phyloP scores from a whole-genome alignment of 2,797 vertebrate species.

The Ciconia nigra region DNA sequence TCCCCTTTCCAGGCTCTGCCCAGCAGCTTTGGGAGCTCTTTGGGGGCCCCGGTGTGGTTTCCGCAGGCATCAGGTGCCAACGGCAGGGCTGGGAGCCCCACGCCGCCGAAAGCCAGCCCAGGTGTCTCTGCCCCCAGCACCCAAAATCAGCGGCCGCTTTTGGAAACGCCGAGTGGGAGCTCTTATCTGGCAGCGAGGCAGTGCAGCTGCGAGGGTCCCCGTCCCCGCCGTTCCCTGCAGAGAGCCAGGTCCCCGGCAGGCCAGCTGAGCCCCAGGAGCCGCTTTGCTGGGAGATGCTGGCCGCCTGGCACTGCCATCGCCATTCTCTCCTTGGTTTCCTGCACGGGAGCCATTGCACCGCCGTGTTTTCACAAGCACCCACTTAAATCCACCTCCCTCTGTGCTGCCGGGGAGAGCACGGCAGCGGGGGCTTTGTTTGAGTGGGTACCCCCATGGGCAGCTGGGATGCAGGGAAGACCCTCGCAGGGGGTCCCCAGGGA shows the following conservation, averaged over 20 bases:
- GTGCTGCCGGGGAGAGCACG: fast-evolving
- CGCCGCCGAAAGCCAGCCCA: fast-evolving
- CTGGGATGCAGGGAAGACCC: neutral
- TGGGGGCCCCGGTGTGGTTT: fast-evolving
- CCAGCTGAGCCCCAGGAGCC: neutral
- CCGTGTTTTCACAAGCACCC: neutral
- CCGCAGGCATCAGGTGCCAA: fast-evolving
- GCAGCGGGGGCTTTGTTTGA: fast-evolving
- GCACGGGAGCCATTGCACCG: neutral
- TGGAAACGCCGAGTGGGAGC: neutral
- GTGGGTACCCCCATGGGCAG: neutral
- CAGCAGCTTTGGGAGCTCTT: neutral
- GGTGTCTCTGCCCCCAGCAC: neutral
- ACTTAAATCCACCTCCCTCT: neutral
- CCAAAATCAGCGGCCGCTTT: neutral
- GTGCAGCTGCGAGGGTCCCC: neutral
- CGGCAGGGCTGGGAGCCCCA: neutral
- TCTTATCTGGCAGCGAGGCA: neutral
- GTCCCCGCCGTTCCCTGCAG: neutral
- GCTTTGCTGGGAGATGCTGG: neutral
- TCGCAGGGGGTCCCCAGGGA: too few species aligned
- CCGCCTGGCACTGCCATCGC: fast-evolving
- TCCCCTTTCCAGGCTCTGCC: neutral
- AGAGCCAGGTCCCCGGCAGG: fast-evolving
- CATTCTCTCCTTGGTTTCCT: fast-evolving